Conservation (phyloP, 2,797 vertebrate species). For the Myoxocephalus aenaeus region DNA sequence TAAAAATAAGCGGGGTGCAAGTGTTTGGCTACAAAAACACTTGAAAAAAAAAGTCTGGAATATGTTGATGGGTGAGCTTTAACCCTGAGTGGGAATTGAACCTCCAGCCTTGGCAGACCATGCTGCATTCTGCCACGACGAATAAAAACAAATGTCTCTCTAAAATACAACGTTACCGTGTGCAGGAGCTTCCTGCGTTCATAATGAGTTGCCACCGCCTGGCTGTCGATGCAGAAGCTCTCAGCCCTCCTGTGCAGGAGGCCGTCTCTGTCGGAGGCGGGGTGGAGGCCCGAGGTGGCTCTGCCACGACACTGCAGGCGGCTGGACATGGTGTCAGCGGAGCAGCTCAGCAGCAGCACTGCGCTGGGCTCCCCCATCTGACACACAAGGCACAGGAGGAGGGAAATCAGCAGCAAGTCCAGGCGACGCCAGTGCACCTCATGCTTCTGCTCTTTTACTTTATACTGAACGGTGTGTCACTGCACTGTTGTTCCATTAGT, state of each 20-base stretch:
- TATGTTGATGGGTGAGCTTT: neutral
- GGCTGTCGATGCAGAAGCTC: constrained; percentile 81
- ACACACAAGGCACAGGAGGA: constrained; percentile 5
- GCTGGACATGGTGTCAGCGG: constrained; percentile 85
- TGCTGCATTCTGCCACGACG: too few relatives aligned
- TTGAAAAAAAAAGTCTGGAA: neutral
- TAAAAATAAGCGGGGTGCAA: neutral
- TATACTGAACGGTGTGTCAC: neutral
- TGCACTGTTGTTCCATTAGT: neutral
- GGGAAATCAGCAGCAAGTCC: neutral
- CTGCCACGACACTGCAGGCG: constrained; percentile 80
- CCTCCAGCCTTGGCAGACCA: neutral
- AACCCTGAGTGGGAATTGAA: neutral
- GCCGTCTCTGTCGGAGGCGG: constrained; percentile 44
- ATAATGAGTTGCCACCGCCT: constrained; percentile 85
- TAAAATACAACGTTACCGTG: constrained; percentile 80
- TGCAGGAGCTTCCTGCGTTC: constrained; percentile 85
- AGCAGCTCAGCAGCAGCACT: constrained; percentile 90
- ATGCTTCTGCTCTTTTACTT: neutral
- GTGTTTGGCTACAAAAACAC: neutral
- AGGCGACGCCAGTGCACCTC: neutral
- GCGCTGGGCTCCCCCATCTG: constrained; percentile 91
- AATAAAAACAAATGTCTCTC: neutral
- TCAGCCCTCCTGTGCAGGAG: constrained; percentile 76
- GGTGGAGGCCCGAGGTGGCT: constrained; percentile 37